These are phyloP conservation scores for Semicossyphus pulcher DNA, from an alignment of 2,113 vertebrate genomes.

Conservation along the genomic window DNA sequence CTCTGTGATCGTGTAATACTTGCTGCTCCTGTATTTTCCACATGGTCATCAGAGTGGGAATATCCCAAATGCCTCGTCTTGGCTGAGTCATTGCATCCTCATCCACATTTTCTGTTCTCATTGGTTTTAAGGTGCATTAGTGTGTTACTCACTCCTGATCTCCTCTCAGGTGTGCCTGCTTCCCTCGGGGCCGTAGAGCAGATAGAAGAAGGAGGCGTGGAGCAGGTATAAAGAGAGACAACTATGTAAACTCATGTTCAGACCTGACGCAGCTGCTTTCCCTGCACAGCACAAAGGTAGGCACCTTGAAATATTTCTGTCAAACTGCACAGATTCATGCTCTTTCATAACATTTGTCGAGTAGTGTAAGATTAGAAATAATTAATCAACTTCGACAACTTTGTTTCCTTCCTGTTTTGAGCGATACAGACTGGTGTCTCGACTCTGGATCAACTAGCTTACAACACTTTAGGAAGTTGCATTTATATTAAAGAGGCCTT, in stretches of 20 bases:
- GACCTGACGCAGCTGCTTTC: slow-evolving; percentile 54
- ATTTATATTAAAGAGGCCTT: neutral
- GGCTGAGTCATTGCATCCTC: neutral
- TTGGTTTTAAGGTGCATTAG: neutral
- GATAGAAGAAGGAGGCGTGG: slow-evolving; percentile 50
- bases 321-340: neutral
- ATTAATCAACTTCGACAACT: no score
- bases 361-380: no score
- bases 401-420: neutral
- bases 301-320: neutral
- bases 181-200: neutral
- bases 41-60: neutral
- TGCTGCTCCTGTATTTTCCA: neutral
- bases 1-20: neutral
- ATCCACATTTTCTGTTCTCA: neutral
- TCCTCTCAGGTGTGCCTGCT: neutral
- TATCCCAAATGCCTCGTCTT: no score
- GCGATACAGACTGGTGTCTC: no score
- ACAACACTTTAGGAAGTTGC: neutral
- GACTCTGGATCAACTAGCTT: neutral
- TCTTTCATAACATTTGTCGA: no score
- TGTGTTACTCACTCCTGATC: neutral
- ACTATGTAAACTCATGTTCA: slow-evolving; percentile 39
- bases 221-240: slow-evolving; percentile 23
- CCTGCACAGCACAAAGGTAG: slow-evolving; percentile 45